A percentile compares a stretch with the other conserved stretches of the same genome.
Conservation (phyloP, 2,888 invertebrate species). For the Eristalis tenax region DNA sequence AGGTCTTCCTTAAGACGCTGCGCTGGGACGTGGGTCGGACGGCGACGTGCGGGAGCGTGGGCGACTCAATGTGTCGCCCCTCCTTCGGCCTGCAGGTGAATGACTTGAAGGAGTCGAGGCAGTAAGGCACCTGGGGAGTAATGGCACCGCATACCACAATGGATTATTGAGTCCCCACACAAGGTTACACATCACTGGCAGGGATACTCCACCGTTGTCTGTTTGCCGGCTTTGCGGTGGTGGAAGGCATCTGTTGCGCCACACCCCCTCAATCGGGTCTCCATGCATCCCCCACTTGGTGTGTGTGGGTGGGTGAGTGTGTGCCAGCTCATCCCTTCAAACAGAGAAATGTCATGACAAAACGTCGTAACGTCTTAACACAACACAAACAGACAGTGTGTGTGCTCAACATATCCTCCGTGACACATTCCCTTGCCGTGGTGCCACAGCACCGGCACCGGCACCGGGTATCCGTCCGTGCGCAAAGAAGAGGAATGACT, state of each 20-base stretch:
- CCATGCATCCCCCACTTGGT: constrained; percentile 2
- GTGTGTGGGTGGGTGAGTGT: background rate
- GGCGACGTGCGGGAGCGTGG: no score
- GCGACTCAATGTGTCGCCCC: background rate
- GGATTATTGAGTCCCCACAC: constrained; percentile 23
- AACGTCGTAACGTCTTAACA: background rate
- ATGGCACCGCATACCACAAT: background rate
- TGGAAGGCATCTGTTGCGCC: constrained; percentile 46
- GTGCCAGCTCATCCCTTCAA: background rate
- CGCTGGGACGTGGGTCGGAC: background rate
- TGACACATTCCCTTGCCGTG: background rate
- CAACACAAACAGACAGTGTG: background rate
- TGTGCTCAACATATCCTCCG: background rate
- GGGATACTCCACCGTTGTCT: background rate
- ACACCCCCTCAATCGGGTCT: background rate
- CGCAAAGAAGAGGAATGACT: constrained; percentile 21
- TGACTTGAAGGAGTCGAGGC: background rate
- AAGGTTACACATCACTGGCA: constrained; percentile 13
- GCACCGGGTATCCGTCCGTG: constrained; percentile 1
- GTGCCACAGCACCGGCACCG: background rate
- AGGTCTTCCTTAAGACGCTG: background rate
- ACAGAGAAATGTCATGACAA: background rate
- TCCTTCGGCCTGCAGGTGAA: background rate
- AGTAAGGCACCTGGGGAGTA: background rate
- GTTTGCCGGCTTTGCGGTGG: background rate